Percentiles rank a stretch among this genome's conserved stretches.
These are phyloP conservation scores for Morpho deidamia DNA, from an alignment of 2,888 invertebrate species.

Conservation along the genomic window DNA sequence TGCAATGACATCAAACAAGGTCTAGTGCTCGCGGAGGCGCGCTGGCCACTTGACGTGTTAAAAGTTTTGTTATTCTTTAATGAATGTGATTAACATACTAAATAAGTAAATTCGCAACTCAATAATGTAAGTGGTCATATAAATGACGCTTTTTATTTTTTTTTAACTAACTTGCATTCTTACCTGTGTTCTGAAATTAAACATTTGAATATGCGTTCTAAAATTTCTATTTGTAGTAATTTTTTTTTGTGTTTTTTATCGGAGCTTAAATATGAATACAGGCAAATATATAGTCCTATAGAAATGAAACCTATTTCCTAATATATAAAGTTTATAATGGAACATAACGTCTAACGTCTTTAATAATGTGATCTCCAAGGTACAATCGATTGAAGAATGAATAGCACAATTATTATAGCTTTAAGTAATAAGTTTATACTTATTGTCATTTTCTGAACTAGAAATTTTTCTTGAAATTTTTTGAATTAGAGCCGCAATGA, in stretches of 20 bases:
- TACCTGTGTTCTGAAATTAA: neutral
- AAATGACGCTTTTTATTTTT: too few relatives aligned
- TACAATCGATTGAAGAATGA: neutral
- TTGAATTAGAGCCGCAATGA: too few relatives aligned
- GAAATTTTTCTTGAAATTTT: too few relatives aligned
- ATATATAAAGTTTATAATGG: neutral
- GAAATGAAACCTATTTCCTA: neutral
- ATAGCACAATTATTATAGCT: neutral
- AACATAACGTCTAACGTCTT: neutral
- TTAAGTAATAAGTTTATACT: too few relatives aligned
- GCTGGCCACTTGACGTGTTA: constrained; percentile 8
- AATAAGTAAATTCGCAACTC: neutral
- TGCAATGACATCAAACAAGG: constrained; percentile 3
- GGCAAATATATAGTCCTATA: neutral
- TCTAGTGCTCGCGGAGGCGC: constrained; percentile 12
- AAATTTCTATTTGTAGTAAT: constrained; percentile 1
- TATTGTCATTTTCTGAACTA: too few relatives aligned
- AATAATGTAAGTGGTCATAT: neutral
- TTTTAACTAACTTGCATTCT: too few relatives aligned
- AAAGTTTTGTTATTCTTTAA: neutral
- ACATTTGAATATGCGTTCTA: neutral
- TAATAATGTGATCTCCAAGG: neutral
- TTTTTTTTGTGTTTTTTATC: constrained; percentile 1
- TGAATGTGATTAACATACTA: neutral
- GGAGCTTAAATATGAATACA: neutral